Percentiles rank a stretch among this genome's conserved stretches.
These are phyloP conservation scores for Macrotus californicus DNA, from an alignment of 2,113 vertebrate species.

Conservation along the genomic window DNA sequence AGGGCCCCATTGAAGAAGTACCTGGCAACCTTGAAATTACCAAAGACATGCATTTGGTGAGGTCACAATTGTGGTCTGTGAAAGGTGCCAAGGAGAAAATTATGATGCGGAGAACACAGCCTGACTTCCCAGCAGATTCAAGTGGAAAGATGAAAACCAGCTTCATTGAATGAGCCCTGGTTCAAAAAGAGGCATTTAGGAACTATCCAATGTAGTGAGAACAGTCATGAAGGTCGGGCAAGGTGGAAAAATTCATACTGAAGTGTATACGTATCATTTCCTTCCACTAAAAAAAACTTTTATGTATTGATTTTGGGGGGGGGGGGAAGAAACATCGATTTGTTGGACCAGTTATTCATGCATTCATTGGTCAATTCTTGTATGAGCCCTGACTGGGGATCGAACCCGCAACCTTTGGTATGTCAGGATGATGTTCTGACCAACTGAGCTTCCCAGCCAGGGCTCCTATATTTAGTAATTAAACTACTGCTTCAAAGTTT, in stretches of 20 bases:
- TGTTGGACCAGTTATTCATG: too few species aligned
- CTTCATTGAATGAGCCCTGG: neutral
- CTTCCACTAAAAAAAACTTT: neutral
- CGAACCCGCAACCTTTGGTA: too few species aligned
- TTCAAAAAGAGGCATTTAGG: neutral
- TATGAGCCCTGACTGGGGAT: too few species aligned
- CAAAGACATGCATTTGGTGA: constrained; percentile 34
- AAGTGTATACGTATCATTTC: neutral
- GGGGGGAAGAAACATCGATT: too few species aligned
- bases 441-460: too few species aligned
- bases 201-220: neutral
- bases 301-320: too few species aligned
- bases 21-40: neutral
- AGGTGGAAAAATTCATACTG: neutral
- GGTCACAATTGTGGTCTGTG: constrained; percentile 61
- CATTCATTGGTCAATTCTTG: too few species aligned
- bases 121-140: neutral
- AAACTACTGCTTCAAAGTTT: neutral
- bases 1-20: neutral
- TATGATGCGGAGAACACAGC: neutral
- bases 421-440: too few species aligned
- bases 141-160: neutral
- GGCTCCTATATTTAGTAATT: neutral
- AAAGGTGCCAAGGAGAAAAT: constrained; percentile 37
- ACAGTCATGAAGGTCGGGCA: neutral